Evolutionary conservation across 2,888 invertebrate species (phyloP), one percentile per base, ranked within the genome.

Genomic region (Anoplius nigerrimus): DNA sequence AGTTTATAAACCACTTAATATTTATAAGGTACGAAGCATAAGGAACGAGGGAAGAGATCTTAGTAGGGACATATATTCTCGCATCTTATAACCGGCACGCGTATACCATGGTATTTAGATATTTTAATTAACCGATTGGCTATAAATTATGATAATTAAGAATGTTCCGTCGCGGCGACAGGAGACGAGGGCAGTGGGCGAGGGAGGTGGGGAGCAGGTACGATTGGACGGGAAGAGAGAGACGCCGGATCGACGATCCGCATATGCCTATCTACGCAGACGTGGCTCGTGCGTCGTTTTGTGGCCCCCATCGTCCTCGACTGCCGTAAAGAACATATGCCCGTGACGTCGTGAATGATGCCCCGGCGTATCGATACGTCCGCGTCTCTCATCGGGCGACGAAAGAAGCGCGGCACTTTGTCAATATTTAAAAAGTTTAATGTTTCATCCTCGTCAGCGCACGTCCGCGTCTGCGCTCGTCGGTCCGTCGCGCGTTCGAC

Each of bases 81-180:
- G 71, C 62, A 61, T 66, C 64, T 80, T 78, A 80, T 82, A 76
- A 76, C 72, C 62, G 75, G 71, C 67, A 69, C 71, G 73, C 68
- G 76, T 73, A 66, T 21, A 45, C 46, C 79, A 74, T 78, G 76
- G 75, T 84, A 86, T 87, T 87, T 87, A 83, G 87, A 88, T 87
- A 86, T 87, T 87, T 87, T 87, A 87, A 88, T 87, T 86, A 86
- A 83, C 81, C 80, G 81, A 84, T 84, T 74, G 83, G 82, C 85
- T 78, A 86, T 87, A 87, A 87, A 87, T 87, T 88, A 88, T 86
- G 85, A 83, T 87, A 84, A 87, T 87, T 81, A 76, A 78, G 77
- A 72, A 69, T 63, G 59, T 4, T 34, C 27, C 16, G 48, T 55
- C 21, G 42, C 16, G 66, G 22, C 46, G 64, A n/a, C 56, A 27